Evolutionary conservation across 1,140 invertebrate genomes (phyloP).

Genomic region (Glomeris maerens): DNA sequence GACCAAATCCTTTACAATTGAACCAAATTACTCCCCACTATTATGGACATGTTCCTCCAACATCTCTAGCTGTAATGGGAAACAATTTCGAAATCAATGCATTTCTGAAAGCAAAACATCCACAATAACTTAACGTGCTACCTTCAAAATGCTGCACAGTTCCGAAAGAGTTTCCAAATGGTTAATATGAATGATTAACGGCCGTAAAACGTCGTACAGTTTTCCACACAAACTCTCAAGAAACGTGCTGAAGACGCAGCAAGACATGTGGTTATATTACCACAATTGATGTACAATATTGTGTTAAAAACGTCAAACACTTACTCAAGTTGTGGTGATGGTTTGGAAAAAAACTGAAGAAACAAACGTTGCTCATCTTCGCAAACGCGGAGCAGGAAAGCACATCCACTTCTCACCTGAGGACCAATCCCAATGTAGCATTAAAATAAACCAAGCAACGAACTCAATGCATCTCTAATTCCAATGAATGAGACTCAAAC

Average conservation of each 20-base stretch:
- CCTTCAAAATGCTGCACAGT: slow-evolving; percentile 76
- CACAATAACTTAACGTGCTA: slow-evolving; percentile 12
- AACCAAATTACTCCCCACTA: slow-evolving; percentile 50
- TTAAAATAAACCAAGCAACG: too few species aligned
- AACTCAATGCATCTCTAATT: too few species aligned
- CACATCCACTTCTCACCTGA: slow-evolving; percentile 62
- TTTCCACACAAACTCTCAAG: slow-evolving; percentile 72
- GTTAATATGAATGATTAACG: slow-evolving; percentile 90
- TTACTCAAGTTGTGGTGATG: slow-evolving; percentile 50
- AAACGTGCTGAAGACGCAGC: slow-evolving; percentile 33
- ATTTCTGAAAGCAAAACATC: neutral
- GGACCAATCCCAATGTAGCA: too few species aligned
- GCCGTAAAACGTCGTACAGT: slow-evolving; percentile 85
- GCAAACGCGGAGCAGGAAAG: slow-evolving; percentile 76
- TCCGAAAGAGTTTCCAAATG: slow-evolving; percentile 95
- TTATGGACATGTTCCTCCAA: slow-evolving; percentile 81
- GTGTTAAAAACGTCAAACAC: slow-evolving; percentile 19
- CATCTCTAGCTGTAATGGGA: slow-evolving; percentile 58
- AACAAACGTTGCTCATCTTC: slow-evolving; percentile 83
- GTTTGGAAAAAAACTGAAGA: slow-evolving; percentile 66
- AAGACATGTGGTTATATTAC: slow-evolving; percentile 2
- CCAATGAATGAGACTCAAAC: too few species aligned
- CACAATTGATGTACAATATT: neutral
- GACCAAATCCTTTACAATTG: slow-evolving; percentile 18
- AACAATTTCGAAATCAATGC: neutral